Percentiles rank a stretch among this genome's conserved stretches.
These are phyloP conservation scores for Aporophyla lueneburgensis DNA, from an alignment of 2,888 invertebrate genomes.

Conservation along the genomic window DNA sequence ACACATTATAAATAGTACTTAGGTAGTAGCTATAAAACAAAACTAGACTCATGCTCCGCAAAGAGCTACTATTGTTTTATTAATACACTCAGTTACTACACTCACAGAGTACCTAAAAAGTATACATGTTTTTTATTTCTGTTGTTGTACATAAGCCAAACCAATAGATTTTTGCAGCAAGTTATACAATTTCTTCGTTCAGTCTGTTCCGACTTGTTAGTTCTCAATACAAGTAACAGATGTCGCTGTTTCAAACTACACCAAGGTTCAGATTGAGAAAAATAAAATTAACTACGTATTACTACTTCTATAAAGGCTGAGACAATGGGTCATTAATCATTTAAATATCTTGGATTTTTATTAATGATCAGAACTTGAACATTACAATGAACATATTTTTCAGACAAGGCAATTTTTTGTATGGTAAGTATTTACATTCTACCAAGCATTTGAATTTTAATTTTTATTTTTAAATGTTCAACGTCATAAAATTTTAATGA, in stretches of 20 bases:
- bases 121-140: neutral
- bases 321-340: neutral
- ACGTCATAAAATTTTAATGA: too few relatives aligned
- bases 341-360: neutral
- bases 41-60: neutral
- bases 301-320: neutral
- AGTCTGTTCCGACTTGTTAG: constrained; percentile 4
- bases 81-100: neutral
- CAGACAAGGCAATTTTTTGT: neutral
- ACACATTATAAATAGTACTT: neutral
- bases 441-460: too few relatives aligned
- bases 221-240: constrained; percentile 28
- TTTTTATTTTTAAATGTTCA: neutral
- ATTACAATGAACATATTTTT: neutral
- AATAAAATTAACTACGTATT: neutral
- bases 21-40: neutral
- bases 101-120: neutral
- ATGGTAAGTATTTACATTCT: too few relatives aligned
- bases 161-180: neutral
- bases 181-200: neutral
- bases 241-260: constrained; percentile 22
- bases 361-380: neutral
- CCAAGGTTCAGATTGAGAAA: neutral
- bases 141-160: neutral
- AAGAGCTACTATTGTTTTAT: neutral